Evolutionary conservation across 2,113 vertebrate species (phyloP), one percentile per base, ranked within the genome.

Genomic region (Carassius gibelio): DNA sequence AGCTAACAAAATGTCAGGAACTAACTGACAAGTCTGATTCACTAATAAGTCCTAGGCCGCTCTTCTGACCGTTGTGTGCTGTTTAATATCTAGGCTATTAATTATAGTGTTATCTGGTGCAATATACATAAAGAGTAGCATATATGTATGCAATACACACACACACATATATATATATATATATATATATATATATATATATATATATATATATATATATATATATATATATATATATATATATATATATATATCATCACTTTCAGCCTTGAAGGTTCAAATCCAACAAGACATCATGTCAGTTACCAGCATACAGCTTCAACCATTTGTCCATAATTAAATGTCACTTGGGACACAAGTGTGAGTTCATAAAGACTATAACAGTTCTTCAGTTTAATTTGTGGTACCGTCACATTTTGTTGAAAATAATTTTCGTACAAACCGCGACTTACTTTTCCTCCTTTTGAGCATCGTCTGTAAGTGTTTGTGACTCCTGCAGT

Each of bases 391-490:
- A 17, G 64, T 69, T 1, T 68, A 17, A 17, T 6, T 68, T 14
- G 26, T 15, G 1, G 13, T 17, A 34, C 6, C 15, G 13, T 15
- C 26, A 26, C 26, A 26, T 30, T 66, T 1, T 30, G 3, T 61
- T 61, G 15, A 5, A 6, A 61, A 61, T n/a, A n/a, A 52, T 57
- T 19, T 57, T 57, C 10, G 15, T 19, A 19, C 66, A 78, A 59
- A 21, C 62, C 4, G n/a, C 38, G 21, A 52, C 93, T 91, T 91
- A 95, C 95, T 94, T 95, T 95, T 9, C 92, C 93, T 42, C 89
- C 94, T 59, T 93, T 95, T 61, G 94, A 95, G 84, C 94, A 94
- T 84, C 93, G 93, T 45, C 93, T 88, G 59, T 94, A 95, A 23
- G 93, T 90, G 23, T 95, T 94, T 0, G 92, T 91, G 66, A 91